A percentile compares a stretch with the other conserved stretches of the same genome.
These are phyloP conservation scores for Forbesichthys papilliferus DNA, from an alignment of 2,113 vertebrate genomes.

Conservation along the genomic window DNA sequence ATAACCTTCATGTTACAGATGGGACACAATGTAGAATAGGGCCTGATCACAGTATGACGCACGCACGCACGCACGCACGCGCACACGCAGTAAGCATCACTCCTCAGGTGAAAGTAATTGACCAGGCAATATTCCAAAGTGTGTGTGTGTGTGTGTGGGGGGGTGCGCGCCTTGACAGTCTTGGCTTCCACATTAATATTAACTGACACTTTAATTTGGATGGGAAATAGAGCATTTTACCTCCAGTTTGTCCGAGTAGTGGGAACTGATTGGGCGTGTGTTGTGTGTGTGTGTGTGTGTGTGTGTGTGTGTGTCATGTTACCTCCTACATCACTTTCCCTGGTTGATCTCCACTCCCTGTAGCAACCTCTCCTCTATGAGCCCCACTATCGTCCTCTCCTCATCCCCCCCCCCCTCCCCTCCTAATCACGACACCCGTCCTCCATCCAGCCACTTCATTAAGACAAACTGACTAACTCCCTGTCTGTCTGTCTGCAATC, in stretches of 20 bases:
- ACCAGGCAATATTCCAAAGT: conserved; percentile 48
- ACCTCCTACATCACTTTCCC: conserved; percentile 9
- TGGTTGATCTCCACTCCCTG: neutral
- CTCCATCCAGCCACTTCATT: too few species aligned
- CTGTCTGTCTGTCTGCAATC: neutral
- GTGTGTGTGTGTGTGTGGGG: conserved; percentile 18
- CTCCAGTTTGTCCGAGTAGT: conserved; percentile 53
- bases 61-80: neutral
- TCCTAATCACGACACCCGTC: too few species aligned
- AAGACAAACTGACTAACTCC: neutral
- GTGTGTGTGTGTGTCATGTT: conserved; percentile 27
- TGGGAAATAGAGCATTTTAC: conserved; percentile 76
- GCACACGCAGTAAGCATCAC: conserved; percentile 25
- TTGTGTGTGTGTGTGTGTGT: conserved; percentile 33
- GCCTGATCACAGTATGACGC: conserved; percentile 21
- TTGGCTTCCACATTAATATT: conserved; percentile 73
- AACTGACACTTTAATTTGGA: conserved; percentile 78
- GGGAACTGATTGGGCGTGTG: conserved; percentile 54
- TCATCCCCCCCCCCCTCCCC: too few species aligned
- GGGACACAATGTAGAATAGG: conserved; percentile 39
- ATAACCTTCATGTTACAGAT: conserved; percentile 65
- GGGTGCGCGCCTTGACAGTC: conserved; percentile 54
- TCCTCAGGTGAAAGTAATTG: conserved; percentile 55
- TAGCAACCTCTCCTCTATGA: too few species aligned
- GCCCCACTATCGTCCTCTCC: too few species aligned